phyloP scores from a whole-genome alignment of 2,888 invertebrate genomes.

The Pegoplata infirma region DNA sequence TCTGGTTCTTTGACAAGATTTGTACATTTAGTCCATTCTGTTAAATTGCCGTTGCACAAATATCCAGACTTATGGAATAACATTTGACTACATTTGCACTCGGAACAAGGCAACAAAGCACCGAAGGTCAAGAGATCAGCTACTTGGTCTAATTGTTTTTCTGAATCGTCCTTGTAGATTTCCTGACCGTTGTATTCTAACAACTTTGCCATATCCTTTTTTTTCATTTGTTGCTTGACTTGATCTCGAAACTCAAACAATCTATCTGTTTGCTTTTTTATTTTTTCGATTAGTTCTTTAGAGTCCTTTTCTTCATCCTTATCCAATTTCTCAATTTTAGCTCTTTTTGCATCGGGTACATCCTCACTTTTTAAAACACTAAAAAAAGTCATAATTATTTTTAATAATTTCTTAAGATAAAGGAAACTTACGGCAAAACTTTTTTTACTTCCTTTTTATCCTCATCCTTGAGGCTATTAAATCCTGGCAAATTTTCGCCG shows the following conservation, averaged over 20 bases:
- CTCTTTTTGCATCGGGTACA: conserved; percentile 83
- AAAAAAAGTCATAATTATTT: too few relatives aligned
- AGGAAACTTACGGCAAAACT: conserved; percentile 83
- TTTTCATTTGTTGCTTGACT: conserved; percentile 81
- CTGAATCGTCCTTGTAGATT: conserved; percentile 83
- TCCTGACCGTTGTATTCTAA: conserved; percentile 86
- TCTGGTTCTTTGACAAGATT: conserved; percentile 85
- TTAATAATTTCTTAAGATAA: too few relatives aligned
- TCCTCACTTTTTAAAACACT: conserved; percentile 79
- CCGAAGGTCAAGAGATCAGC: conserved; percentile 95
- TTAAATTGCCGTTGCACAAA: conserved; percentile 85
- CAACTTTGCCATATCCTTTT: conserved; percentile 82
- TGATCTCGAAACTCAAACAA: conserved; percentile 83
- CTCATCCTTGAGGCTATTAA: conserved; percentile 83
- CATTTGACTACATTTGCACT: conserved; percentile 88
- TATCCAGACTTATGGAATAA: conserved; percentile 87
- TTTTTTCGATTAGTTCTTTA: conserved; percentile 80
- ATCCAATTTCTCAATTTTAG: conserved; percentile 83
- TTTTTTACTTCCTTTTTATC: conserved; percentile 83
- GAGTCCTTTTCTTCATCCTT: conserved; percentile 80
- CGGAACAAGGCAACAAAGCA: conserved; percentile 85
- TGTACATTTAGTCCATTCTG: conserved; percentile 94
- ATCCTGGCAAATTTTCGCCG: conserved; percentile 89
- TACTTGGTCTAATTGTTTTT: conserved; percentile 82
- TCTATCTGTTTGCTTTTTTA: conserved; percentile 70